Base-by-base conservation (phyloP, 1,140 invertebrate genomes). In the Magallana angulata region DNA sequence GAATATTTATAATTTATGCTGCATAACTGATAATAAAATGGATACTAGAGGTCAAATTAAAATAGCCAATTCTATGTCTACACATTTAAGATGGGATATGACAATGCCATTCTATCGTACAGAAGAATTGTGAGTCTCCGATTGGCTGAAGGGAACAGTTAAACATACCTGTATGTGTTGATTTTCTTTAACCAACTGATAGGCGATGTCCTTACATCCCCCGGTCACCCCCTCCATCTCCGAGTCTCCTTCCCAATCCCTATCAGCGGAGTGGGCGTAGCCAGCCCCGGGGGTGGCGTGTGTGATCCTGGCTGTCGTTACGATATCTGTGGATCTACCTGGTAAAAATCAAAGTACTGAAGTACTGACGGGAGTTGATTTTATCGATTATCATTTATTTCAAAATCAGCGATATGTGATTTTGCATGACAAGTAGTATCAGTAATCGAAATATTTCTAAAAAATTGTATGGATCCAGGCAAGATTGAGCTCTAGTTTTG, bases 131-230 rank as follows among this genome's bases (percentile, higher is more conserved):
- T 48, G 36, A 48, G 36, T 48, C 5, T 48, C 5, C 60, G 81
- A 81, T n/a, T 18, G 6, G 9, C 24, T 57, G 7, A 59, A 11
- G 30, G 16, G 14, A 7, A 1, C 64, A 48, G 36, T 48, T 48
- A 4, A 48, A 48, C 7, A 59, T 87, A 93, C 92, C 84, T 89
- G 68, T 5, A 93, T 91, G 68, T 91, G 84, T 16, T 48, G 18
- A 76, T 90, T 91, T 30, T 91, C 90, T 48, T 91, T 71, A 18
- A 93, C 84, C 9, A 94, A 89, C 82, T 94, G 93, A 11, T 68
- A 57, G n/a, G 95, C 95, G 30, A 95, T 95, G 85, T 95, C 95
- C 57, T 90, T 91, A 62, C 91, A 92, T 96, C 84, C 60, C 8
- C 85, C 89, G 1, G 86, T 86, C 82, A 88, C 60, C 16, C 71